Evolutionary conservation across 2,113 vertebrate species (phyloP), one percentile per base, ranked within the genome.

Genomic region (Oreochromis tanganicae): DNA sequence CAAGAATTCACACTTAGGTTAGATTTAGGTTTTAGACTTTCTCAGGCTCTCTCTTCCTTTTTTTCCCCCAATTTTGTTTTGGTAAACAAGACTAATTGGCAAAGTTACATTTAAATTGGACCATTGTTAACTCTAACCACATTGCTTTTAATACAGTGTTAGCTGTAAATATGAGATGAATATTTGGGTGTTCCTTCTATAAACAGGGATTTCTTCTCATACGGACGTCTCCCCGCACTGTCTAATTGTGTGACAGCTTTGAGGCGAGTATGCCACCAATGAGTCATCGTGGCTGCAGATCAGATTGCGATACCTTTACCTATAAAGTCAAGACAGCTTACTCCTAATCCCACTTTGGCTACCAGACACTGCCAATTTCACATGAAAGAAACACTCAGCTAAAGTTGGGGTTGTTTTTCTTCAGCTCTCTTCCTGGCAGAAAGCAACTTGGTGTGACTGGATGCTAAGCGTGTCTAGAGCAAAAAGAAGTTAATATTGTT

Each of bases 1-100:
- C 41, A 61, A 89, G 55, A 87, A 87, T 83, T 84, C 87, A 89
- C 75, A 87, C 46, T 80, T 56, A 29, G 24, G 75, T 38, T 68
- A 13, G 34, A 38, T 71, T 85, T 9, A 61, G 46, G 27, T 52
- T 78, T 78, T 52, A 46, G 32, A 17, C 86, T 91, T 87, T 81
- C 50, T 86, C 61, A 10, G 38, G 48, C 46, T 61, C 21, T 29
- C 13, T 17, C 19, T 66, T 12, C 34, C 9, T 11, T 41, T 43
- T 50, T 1, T 61, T 57, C 17, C 2, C 0, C 5, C 4, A 17
- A 29, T 54, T 79, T 34, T 16, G 41, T 55, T 29, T 80, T 75
- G 9, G 24, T 75, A 78, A 86, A 75, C 9, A 3, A 34, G 50
- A 8, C 24, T 14, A 8, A 19, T 73, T 52, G 73, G 46, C 1